Base-by-base conservation (phyloP, 2,888 invertebrate genomes). In the Callyntrura sp. region DNA sequence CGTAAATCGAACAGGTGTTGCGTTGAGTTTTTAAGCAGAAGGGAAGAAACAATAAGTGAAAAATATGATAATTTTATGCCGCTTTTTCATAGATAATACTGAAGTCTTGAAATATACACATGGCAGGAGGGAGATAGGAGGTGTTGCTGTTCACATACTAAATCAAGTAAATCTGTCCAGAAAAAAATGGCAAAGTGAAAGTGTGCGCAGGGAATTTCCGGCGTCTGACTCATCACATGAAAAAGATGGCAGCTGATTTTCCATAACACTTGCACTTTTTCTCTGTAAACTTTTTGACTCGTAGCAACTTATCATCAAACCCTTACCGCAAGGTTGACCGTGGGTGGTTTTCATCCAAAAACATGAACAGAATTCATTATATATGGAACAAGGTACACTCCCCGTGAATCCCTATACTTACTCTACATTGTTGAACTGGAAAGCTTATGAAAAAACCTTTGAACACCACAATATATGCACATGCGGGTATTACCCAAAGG, bases 291-390 rank as follows among this genome's bases (percentile, higher is more conserved):
- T 70, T 84, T 70, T 43, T 73, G 83, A 83, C 83, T 83, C 2
- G 28, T 14, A 48, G 28, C 60, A 76, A 85, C 85, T 76, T 85
- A 85, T 85, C 84, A 84, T 84, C 55, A 55, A 84, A 55, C 8
- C 70, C 70, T 55, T 65, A 84, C 84, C 84, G 35, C 84, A 84
- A 83, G 84, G 51, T 65, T 84, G 81, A 84, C 84, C 84, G 55
- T 84, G 70, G 84, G 84, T 70, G 79, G 79, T 79, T 73, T 73
- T 73, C 45, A 4, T 20, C 9, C 23, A 25, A 45, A 17, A 73
- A 35, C 70, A 73, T 8, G 70, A 12, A 73, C 45, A 45, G 70
- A 73, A 45, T 73, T 73, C 45, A 73, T 48, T 73, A 73, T 45
- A 20, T 25, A 73, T n/a, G 9, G 28, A 43, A 70, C 14, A 28